These are phyloP conservation scores for Myiozetetes cayanensis DNA, from an alignment of 2,113 vertebrate genomes.

Conservation along the genomic window DNA sequence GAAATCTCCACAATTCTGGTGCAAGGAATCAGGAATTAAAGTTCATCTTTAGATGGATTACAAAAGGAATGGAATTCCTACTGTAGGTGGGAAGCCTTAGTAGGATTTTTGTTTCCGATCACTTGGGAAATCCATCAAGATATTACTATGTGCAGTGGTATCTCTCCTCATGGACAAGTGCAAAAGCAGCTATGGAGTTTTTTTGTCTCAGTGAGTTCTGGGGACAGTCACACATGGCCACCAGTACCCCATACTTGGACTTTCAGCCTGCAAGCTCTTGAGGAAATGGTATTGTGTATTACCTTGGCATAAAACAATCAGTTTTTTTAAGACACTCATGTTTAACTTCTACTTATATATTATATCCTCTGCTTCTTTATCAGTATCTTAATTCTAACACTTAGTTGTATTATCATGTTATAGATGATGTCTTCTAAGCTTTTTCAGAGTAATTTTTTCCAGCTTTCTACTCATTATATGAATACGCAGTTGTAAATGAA, in stretches of 20 bases:
- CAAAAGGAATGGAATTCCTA: neutral
- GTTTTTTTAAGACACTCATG: neutral
- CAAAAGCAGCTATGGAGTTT: neutral
- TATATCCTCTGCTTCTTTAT: neutral
- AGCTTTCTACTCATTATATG: neutral
- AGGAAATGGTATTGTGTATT: neutral
- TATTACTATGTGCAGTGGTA: neutral
- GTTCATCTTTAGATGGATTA: neutral
- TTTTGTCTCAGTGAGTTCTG: neutral
- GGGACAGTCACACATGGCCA: neutral
- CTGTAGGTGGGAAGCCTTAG: neutral
- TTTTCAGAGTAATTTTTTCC: neutral
- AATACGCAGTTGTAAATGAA: neutral
- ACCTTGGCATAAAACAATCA: neutral
- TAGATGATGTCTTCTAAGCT: neutral
- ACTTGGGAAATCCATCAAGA: neutral
- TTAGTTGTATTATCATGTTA: neutral
- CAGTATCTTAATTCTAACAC: neutral
- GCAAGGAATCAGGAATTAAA: neutral
- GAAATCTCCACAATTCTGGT: neutral
- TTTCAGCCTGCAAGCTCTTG: neutral
- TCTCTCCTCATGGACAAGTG: neutral
- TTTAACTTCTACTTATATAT: neutral
- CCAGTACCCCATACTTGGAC: neutral
- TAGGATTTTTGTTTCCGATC: neutral